Evolutionary conservation across 2,113 vertebrate genomes (phyloP), one percentile per base, ranked within the genome.

Genomic region (Daphoenositta chrysoptera): DNA sequence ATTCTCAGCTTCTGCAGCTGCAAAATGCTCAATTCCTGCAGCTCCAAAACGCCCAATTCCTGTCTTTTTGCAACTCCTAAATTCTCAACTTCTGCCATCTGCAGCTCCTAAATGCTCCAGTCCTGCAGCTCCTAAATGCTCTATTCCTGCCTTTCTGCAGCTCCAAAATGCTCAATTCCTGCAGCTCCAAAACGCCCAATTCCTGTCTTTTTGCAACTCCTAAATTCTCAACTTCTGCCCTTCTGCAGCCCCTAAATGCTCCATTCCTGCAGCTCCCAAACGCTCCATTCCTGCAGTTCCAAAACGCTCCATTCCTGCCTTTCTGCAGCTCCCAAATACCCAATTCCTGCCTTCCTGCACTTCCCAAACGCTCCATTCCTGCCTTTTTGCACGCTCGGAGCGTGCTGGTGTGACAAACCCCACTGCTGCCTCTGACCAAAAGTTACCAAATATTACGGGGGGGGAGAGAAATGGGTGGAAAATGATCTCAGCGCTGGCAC

Each of bases 401-500:
- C 70, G 79, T 81, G 13, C 88, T 33, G 83, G 11, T 72, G 91
- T 63, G 82, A 83, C 77, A 79, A 83, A 83, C 82, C 91, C 31
- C 93, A 71, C 92, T 11, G 82, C 95, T 84, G 97, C 96, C 97
- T 96, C 89, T 9, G 95, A 95, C 95, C 94, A 92, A 96, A 97
- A 98, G 95, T 97, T 97, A 80, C 82, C 96, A 95, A 93, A 96
- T 94, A 96, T 95, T 97, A 68, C 56, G 5, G 14, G 14, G 8
- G 37, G 53, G 5, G 5, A 2, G 15, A 31, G 40, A 45, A 93
- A 96, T 16, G 94, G 66, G 82, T 97, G 97, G 96, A 97, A 98
- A 98, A 97, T 96, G 80, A 98, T 95, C 96, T 97, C 94, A 97
- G 93, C 39, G 73, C 91, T 97, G 96, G 96, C 97, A 96, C 75